Evolutionary conservation across 2,113 vertebrate species (phyloP).

Genomic region (Mus spicilegus): DNA sequence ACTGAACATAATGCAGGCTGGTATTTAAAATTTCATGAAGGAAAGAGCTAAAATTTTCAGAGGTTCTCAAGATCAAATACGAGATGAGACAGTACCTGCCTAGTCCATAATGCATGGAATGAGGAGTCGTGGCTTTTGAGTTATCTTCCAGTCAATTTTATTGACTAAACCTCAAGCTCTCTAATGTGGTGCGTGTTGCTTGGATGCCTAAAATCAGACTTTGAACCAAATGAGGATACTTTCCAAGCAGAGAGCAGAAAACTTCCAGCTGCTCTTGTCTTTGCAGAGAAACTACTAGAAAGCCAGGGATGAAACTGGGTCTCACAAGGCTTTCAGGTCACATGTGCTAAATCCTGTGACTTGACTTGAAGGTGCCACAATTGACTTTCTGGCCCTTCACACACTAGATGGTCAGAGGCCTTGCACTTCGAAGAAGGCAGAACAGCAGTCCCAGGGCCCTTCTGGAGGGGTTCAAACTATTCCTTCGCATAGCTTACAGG

Average conservation of each 20-base stretch:
- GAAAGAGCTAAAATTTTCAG: constrained; percentile 55
- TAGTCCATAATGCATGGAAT: constrained; percentile 52
- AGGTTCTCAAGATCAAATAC: constrained; percentile 56
- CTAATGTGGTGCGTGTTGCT: background rate
- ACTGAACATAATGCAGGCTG: constrained; percentile 11
- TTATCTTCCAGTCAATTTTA: constrained; percentile 68
- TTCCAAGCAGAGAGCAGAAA: constrained; percentile 47
- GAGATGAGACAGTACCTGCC: constrained; percentile 33
- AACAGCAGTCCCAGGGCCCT: background rate
- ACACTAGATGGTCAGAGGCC: background rate
- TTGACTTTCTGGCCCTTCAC: background rate
- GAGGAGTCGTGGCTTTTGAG: constrained; percentile 26
- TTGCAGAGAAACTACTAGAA: constrained; percentile 26
- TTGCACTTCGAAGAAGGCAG: background rate
- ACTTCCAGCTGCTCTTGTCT: constrained; percentile 36
- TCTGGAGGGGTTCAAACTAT: background rate
- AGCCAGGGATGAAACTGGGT: background rate
- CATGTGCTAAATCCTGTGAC: constrained; percentile 13
- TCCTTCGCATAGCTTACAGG: background rate
- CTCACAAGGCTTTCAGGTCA: constrained; percentile 6
- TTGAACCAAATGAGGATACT: constrained; percentile 52
- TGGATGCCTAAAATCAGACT: constrained; percentile 49
- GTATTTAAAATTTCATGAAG: constrained; percentile 78
- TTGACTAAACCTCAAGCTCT: constrained; percentile 72
- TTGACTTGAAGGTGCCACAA: background rate